A percentile compares a stretch with the other conserved stretches of the same genome.
Conservation (phyloP, 2,888 invertebrate species). For the Gisinianus flammeolus region DNA sequence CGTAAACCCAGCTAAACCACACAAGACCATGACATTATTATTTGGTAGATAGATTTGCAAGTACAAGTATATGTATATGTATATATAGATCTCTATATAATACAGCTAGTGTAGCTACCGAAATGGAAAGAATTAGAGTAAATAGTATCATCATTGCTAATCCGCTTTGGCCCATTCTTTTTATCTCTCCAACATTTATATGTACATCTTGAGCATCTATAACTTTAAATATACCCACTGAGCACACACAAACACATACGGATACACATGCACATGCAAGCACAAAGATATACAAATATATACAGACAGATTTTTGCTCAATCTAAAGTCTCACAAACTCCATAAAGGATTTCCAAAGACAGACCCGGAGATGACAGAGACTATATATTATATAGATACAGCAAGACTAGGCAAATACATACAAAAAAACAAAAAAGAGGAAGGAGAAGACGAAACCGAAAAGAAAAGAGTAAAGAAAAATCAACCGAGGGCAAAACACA, state of each 20-base stretch:
- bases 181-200: constrained; percentile 33
- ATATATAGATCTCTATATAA: not conserved
- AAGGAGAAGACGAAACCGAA: no score
- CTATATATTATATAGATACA: no score
- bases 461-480: not conserved
- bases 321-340: not conserved
- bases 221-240: not conserved
- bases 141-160: constrained; percentile 39
- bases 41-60: not conserved
- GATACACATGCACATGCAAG: not conserved
- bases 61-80: not conserved
- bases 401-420: no score
- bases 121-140: constrained; percentile 37
- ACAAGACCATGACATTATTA: not conserved
- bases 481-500: not conserved
- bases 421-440: no score
- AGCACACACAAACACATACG: not conserved
- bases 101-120: constrained; percentile 9
- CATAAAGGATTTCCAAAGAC: not conserved
- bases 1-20: no score
- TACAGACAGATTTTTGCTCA: no score
- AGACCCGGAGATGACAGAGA: not conserved
- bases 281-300: constrained; percentile 1
- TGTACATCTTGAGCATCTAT: not conserved
- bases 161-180: constrained; percentile 37